Conservation (phyloP, 2,797 vertebrate genomes). For the Bucorvus abyssinicus region DNA sequence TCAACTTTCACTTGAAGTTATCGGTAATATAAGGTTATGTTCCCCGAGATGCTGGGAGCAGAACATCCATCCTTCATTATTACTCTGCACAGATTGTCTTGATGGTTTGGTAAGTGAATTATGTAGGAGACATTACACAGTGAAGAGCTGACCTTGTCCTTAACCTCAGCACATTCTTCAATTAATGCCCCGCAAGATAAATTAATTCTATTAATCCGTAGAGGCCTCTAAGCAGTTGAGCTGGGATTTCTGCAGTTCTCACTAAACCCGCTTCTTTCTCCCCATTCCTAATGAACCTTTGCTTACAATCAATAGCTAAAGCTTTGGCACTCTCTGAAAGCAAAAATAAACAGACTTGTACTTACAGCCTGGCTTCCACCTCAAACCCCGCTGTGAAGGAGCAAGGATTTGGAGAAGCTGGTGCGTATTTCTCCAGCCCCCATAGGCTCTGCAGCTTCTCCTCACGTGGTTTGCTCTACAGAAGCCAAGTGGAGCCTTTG, state of each 20-base stretch:
- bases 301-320: neutral
- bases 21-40: neutral
- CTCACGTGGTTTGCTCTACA: accelerated
- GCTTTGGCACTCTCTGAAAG: neutral
- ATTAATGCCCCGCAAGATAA: conserved; percentile 40
- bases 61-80: conserved; percentile 32
- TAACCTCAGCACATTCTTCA: conserved; percentile 55
- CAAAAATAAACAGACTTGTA: neutral
- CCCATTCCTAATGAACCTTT: neutral
- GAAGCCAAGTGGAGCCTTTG: neutral
- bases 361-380: neutral
- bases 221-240: conserved; percentile 1
- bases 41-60: neutral
- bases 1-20: neutral
- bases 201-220: conserved; percentile 49
- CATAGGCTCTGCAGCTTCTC: neutral
- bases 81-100: conserved; percentile 22
- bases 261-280: neutral
- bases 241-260: conserved; percentile 33
- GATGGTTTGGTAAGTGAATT: conserved; percentile 52
- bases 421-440: neutral
- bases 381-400: neutral
- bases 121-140: conserved; percentile 19
- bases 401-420: neutral
- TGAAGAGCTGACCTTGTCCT: conserved; percentile 58